Evolutionary conservation across 2,888 invertebrate genomes (phyloP), one percentile per base, ranked within the genome.

Genomic region (Operophtera brumata): DNA sequence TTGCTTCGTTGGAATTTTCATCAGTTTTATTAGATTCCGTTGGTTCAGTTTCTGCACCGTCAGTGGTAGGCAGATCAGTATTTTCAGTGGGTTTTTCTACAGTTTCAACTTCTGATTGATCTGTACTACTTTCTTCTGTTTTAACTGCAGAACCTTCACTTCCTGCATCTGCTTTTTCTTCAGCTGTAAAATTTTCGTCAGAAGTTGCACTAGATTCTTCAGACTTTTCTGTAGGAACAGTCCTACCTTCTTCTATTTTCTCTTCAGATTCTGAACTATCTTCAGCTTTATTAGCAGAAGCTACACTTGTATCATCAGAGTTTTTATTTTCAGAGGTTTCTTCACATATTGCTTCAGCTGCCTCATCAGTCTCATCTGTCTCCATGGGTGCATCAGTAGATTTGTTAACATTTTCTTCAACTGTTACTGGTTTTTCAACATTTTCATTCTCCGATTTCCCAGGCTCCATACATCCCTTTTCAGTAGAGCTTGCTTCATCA

Each of bases 321-420:
- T n/a, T 26, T 14, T 56, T 43, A 47, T 43, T 14, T 9, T 47
- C 51, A 40, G 39, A 42, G 28, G 7, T 26, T 14, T 13, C 26
- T 61, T 52, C 40, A 13, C 39, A 25, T 57, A 62, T 52, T 11
- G 59, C 62, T 12, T 57, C 56, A 54, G 64, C 62, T 9, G 59
- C 46, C 34, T 63, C 66, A 35, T 58, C 59, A 28, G 56, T 50
- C 1, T 13, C 8, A 32, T 54, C 64, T 20, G 52, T 37, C n/a
- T 52, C 56, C 40, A 52, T 41, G 6, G 34, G 9, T 32, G 34
- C 35, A 25, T 47, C 37, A 28, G 36, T 39, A 20, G 46, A 25
- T 35, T 14, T 42, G 25, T 35, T 26, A 30, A 6, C 8, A 30
- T 48, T 46, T 40, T 43, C 14, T 9, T 51, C 43, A 36, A 1